Evolutionary conservation across 2,797 vertebrate genomes (phyloP).

Genomic region (Leuciscus waleckii): DNA sequence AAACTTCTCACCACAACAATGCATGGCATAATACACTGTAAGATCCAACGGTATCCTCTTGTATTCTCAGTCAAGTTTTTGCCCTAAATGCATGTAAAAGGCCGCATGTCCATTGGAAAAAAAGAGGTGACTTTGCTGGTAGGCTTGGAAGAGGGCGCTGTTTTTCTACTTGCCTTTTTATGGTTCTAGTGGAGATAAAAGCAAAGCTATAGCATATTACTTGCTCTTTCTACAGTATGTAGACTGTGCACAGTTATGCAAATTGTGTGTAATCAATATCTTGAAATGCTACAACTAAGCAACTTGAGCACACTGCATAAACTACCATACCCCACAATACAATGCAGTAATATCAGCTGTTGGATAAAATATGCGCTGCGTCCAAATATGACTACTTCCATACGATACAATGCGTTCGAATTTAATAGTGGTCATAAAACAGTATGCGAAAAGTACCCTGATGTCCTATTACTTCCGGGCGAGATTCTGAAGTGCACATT

Average conservation of each 20-base stretch:
- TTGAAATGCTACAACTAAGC: not conserved
- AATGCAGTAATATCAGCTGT: not conserved
- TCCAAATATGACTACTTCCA: not conserved
- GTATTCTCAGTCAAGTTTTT: slow-evolving; percentile 20
- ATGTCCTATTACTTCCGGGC: no score
- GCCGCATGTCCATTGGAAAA: not conserved
- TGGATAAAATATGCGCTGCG: not conserved
- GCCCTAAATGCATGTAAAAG: slow-evolving; percentile 1
- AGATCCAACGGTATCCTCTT: not conserved
- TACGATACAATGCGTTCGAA: not conserved
- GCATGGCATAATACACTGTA: slow-evolving; percentile 11
- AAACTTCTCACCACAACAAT: slow-evolving; percentile 37
- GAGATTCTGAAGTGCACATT: not conserved
- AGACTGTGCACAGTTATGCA: not conserved
- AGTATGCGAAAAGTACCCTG: not conserved
- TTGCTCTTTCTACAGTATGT: not conserved
- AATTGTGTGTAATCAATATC: not conserved
- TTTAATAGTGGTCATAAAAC: not conserved
- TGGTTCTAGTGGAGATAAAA: not conserved
- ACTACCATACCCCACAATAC: not conserved
- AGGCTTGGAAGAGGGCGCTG: not conserved
- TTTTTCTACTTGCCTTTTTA: not conserved
- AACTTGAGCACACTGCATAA: not conserved
- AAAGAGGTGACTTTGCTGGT: not conserved
- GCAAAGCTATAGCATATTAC: not conserved